Base-by-base conservation (phyloP, 2,888 invertebrate species). In the Embidobia sp. region DNA sequence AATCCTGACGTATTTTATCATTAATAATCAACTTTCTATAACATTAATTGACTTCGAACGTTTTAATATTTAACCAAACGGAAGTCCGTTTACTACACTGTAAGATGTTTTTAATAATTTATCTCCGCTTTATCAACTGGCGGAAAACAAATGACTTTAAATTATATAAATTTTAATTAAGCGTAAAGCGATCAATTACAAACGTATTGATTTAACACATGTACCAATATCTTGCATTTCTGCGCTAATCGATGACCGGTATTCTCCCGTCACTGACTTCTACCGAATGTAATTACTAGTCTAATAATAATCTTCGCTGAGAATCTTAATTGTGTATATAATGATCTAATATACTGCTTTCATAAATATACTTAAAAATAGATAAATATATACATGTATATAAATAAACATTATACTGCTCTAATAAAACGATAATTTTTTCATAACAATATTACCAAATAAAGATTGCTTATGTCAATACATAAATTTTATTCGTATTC, bases 271-370 rank as follows among this genome's bases (percentile, higher is more conserved):
- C 31, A 29, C 10, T 46, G 33, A 70, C 33, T 70, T 42, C 46
- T 4, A 13, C 22, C 51, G 4, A 51, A 53, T 51, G 51, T 53
- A 70, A 70, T 70, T 70, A 70, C 48, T 44, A 61, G 27, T 70
- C 70, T 61, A 53, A 61, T 70, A 70, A 70, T 70, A 70, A 70
- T 61, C 53, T 61, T 70, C 48, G 1, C 16, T 19, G 26, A 8
- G 10, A 18, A 61, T 61, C 61, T 70, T 29, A 53, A 48, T 57
- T 40, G 51, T 61, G 57, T 10, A 33, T 2, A n/a, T n/a, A n/a
- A n/a, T n/a, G n/a, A n/a, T n/a, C n/a, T n/a, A n/a, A n/a, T n/a
- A n/a, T n/a, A n/a, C n/a, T n/a, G n/a, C n/a, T n/a, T n/a, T n/a
- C n/a, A n/a, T n/a, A n/a, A n/a, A n/a, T n/a, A n/a, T n/a, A n/a